Percentiles rank a stretch among this genome's conserved stretches.
Evolutionary conservation across 1,140 invertebrate genomes (phyloP).

Genomic region (Drosophila carrolli): DNA sequence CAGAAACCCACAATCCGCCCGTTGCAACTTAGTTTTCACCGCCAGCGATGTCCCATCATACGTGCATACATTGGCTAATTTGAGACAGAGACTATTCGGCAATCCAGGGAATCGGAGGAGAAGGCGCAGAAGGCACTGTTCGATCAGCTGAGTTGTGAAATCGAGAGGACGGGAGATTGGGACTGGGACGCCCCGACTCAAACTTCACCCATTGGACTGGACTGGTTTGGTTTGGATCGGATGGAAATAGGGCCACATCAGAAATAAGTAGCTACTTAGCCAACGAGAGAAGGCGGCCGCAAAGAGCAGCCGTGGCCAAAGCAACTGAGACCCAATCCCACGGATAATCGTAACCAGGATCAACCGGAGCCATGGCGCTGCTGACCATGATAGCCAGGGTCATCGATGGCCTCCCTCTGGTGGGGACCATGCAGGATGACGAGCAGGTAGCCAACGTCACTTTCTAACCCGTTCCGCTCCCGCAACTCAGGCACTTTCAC

Average conservation of each 20-base stretch:
- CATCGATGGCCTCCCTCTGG: slow-evolving; percentile 96
- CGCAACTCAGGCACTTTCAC: slow-evolving; percentile 42
- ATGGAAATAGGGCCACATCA: slow-evolving; percentile 7
- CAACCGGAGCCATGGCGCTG: slow-evolving; percentile 90
- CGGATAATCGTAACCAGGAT: slow-evolving; percentile 10
- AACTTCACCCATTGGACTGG: slow-evolving; percentile 5
- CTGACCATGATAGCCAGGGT: slow-evolving; percentile 98
- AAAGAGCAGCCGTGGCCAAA: slow-evolving; percentile 69
- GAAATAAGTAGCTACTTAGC: not conserved
- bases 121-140: not conserved
- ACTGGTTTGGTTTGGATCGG: not conserved
- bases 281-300: slow-evolving; percentile 25
- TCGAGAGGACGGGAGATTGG: not conserved
- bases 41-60: slow-evolving; percentile 18
- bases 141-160: slow-evolving; percentile 27
- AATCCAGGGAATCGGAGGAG: not conserved
- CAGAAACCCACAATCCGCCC: slow-evolving; percentile 21
- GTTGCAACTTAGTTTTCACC: slow-evolving; percentile 24
- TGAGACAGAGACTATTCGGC: not conserved
- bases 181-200: slow-evolving; percentile 19
- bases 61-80: not conserved
- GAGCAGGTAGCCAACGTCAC: slow-evolving; percentile 91
- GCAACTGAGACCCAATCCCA: slow-evolving; percentile 3
- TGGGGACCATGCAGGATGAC: slow-evolving; percentile 99
- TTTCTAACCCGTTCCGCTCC: not conserved